Evolutionary conservation across 2,888 invertebrate genomes (phyloP).

Genomic region (Nomada hirtipes): DNA sequence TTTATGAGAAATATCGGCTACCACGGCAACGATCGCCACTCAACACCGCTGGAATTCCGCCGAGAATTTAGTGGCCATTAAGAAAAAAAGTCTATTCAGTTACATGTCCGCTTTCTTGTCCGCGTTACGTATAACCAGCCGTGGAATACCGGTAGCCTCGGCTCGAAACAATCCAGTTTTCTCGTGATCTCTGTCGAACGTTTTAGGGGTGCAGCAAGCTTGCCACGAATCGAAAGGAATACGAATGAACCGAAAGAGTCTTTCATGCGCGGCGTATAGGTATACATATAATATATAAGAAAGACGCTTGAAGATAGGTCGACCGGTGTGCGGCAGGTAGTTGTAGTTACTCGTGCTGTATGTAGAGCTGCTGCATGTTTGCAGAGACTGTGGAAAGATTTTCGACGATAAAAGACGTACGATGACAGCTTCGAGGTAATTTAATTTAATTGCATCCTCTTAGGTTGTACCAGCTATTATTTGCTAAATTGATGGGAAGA

Average conservation of each 20-base stretch:
- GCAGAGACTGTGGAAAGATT: too few species aligned
- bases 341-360: too few species aligned
- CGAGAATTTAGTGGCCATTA: slow-evolving; percentile 46
- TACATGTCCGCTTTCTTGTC: slow-evolving; percentile 56
- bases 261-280: not conserved
- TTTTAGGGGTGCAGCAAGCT: slow-evolving; percentile 4
- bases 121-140: slow-evolving; percentile 56
- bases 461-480: too few species aligned
- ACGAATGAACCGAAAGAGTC: not conserved
- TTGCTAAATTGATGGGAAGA: too few species aligned
- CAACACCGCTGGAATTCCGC: slow-evolving; percentile 41
- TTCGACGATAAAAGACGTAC: too few species aligned
- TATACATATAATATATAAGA: not conserved
- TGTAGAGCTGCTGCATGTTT: too few species aligned
- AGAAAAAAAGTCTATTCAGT: slow-evolving; percentile 50
- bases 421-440: too few species aligned
- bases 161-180: slow-evolving; percentile 40
- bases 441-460: too few species aligned
- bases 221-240: not conserved
- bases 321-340: not conserved
- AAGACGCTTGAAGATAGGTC: not conserved
- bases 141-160: slow-evolving; percentile 52
- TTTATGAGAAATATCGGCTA: slow-evolving; percentile 55
- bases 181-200: slow-evolving; percentile 27
- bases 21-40: slow-evolving; percentile 33